Evolutionary conservation across 2,113 vertebrate species (phyloP).

Genomic region (Cariama cristata): DNA sequence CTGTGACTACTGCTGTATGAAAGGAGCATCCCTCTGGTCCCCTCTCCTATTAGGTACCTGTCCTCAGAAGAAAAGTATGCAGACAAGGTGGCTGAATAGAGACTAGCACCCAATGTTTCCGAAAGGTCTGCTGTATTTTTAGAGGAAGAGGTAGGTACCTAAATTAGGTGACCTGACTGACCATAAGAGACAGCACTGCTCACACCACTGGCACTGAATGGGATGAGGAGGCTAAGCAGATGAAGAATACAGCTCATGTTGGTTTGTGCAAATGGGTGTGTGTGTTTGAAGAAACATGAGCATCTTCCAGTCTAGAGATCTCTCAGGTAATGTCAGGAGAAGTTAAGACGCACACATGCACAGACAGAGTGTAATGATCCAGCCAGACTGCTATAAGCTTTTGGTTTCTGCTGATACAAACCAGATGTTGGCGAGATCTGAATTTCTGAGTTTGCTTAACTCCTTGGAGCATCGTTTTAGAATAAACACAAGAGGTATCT

Average conservation of each 20-base stretch:
- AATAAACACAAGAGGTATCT: slow-evolving; percentile 38
- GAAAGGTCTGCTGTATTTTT: not conserved
- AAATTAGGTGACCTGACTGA: not conserved
- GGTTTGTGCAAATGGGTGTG: not conserved
- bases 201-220: not conserved
- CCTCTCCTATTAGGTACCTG: not conserved
- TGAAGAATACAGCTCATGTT: not conserved
- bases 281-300: not conserved
- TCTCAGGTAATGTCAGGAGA: slow-evolving; percentile 13
- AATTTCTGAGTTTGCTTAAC: slow-evolving; percentile 43
- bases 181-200: not conserved
- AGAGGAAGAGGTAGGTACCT: not conserved
- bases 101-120: not conserved
- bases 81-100: rapidly evolving
- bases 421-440: slow-evolving; percentile 11
- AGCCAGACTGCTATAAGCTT: not conserved
- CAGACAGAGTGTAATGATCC: not conserved
- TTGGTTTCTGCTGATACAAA: slow-evolving; percentile 41
- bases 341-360: not conserved
- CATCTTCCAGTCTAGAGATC: not conserved
- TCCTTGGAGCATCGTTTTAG: slow-evolving; percentile 49
- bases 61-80: not conserved
- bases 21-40: not conserved
- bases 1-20: not conserved
- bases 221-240: not conserved